Base-by-base conservation (phyloP, 2,888 invertebrate genomes). In the Dolichomitus sp. region DNA sequence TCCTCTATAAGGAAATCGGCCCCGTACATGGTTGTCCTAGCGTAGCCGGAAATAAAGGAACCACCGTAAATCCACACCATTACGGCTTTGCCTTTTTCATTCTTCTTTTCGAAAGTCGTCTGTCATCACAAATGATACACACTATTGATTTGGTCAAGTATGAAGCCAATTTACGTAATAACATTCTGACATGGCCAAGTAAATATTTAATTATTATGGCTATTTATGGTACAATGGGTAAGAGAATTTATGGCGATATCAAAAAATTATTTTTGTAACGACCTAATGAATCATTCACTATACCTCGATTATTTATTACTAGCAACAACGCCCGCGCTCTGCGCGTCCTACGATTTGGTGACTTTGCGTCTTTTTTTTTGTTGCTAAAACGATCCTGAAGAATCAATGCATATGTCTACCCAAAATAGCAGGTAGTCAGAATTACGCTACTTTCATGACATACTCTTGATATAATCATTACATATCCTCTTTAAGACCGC, bases 61-160 rank as follows among this genome's bases (percentile, higher is more conserved):
- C 87, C 87, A 0, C 85, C 86, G 42, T 84, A 59, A 37, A 87
- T 82, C 85, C 83, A 85, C 9, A 86, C 82, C 84, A 87, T 82
- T 6, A 86, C 87, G 5, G 87, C 77, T 54, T 84, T 79, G 23
- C 66, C 30, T 2, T 54, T 42, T n/a, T 37, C 65, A 45, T 37
- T 23, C 0, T 42, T 42, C 1, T 66, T 33, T n/a, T 65, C 14
- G 14, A 80, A 80, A 19, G 59, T 30, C 4, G 61, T 80, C 82
- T 83, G 30, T 5, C n/a, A n/a, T 37, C 12, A 48, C 3, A 30
- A 30, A 42, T 17, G 0, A 23, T 45, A 12, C 37, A 37, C 9
- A 45, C 5, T 14, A 52, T 19, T 23, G 52, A 19, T 19, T 11
- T 7, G 0, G 27, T 27, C 9, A 23, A 27, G 11, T 1, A 6